Evolutionary conservation across 2,113 vertebrate species (phyloP), one percentile per base, ranked within the genome.

Genomic region (Hippocampus comes): DNA sequence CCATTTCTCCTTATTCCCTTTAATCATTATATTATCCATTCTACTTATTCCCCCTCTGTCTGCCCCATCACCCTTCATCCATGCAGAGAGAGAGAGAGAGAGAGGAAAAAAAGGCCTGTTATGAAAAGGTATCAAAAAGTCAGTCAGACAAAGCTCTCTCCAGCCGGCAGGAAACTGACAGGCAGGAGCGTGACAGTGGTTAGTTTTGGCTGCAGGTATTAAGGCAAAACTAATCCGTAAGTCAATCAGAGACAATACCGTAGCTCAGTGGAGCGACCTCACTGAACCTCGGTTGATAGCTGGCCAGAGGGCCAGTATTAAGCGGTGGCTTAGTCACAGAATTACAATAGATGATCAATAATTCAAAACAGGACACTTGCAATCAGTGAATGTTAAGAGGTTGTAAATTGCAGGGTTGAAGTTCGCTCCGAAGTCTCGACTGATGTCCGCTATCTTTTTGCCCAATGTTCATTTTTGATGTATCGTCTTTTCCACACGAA

Each of bases 121-220:
- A 70, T 87, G 79, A 77, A 84, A 82, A 81, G 80, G 70, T 78
- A 75, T 80, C 80, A 69, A 67, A 73, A 51, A 41, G 72, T 20
- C 64, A 55, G 76, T 67, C 67, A 73, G 56, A 63, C 27, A 48
- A 72, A 71, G 49, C 38, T 63, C 73, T 77, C 70, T 43, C 61
- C 60, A 69, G 76, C 71, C 80, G 70, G 59, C 14, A 56, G 51
- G 68, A 78, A 70, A 68, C 60, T 59, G 57, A 53, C 73, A 73
- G 70, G 48, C 63, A 67, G 69, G 61, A 60, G 63, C 38, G 42
- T 34, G 73, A 23, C 64, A 71, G 74, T 84, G 70, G 81, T 77
- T 57, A 74, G 72, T 59, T 53, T 70, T 42, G 71, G 23, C 66
- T 67, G 76, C 60, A 46, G 73, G 77, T 81, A 81, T 78, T 81